Evolutionary conservation across 2,797 vertebrate genomes (phyloP).

Genomic region (Hoplostethus mediterraneus): DNA sequence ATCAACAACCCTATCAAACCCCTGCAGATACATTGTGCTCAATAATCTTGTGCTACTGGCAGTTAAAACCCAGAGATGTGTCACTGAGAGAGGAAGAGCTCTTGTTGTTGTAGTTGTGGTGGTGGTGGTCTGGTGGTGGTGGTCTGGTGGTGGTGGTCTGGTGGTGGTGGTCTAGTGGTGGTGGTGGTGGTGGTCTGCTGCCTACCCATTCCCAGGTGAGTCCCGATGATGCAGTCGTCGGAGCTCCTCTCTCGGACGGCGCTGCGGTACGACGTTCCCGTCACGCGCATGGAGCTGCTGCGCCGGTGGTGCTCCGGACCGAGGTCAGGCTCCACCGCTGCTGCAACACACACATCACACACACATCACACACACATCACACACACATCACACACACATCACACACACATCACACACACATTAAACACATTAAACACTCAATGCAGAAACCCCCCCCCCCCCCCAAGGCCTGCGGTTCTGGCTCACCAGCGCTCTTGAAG

Average conservation of each 20-base stretch:
- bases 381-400: background rate
- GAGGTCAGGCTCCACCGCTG: constrained; percentile 63
- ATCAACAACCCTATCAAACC: too few relatives aligned
- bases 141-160: too few relatives aligned
- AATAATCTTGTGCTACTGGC: too few relatives aligned
- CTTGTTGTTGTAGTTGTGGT: background rate
- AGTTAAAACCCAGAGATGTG: too few relatives aligned
- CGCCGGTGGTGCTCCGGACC: constrained; percentile 84
- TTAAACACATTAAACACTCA: too few relatives aligned
- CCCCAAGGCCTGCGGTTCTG: constrained; percentile 22
- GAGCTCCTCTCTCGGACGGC: constrained; percentile 84
- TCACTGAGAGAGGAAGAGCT: background rate
- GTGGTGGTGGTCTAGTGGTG: background rate
- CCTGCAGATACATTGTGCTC: too few relatives aligned
- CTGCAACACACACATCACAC: constrained; percentile 41
- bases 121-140: too few relatives aligned
- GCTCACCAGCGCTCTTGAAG: constrained; percentile 84
- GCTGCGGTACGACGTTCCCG: constrained; percentile 84
- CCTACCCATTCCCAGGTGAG: constrained; percentile 87
- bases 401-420: background rate
- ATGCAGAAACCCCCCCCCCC: background rate
- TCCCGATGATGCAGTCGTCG: constrained; percentile 88
- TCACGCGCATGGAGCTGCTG: constrained; percentile 90
- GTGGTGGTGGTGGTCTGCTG: constrained; percentile 13
- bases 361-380: constrained; percentile 3